Evolutionary conservation across 2,113 vertebrate species (phyloP), one percentile per base, ranked within the genome.

Genomic region (Hydropotes inermis): DNA sequence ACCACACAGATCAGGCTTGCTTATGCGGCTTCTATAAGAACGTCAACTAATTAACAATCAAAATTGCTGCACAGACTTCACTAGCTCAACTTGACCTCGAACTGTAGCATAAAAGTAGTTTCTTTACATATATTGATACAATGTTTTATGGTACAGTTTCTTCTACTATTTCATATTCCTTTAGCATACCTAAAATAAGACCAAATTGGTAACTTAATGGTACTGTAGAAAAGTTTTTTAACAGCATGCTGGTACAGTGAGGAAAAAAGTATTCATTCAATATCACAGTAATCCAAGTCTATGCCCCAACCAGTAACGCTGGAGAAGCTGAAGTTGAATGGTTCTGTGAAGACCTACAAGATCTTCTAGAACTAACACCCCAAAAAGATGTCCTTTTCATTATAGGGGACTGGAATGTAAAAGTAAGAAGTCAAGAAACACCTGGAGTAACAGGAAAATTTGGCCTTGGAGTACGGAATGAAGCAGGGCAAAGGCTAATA

Each of bases 141-240:
- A n/a, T 60, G 5, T 91, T 96, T 96, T 78, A 67, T 74, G 55
- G 82, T 58, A 89, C 83, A 3, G 5, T n/a, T 67, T 27, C 67
- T 39, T 87, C 85, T 52, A 84, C 11, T 91, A 60, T 61, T 91
- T 92, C 23, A 85, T 10, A 39, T 13, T 84, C 17, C 88, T 7
- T 92, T 28, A 64, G 10, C 95, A 45, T 90, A n/a, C 39, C 64
- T 95, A 76, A 88, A 97, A 94, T 58, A 36, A 86, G 39, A 89
- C n/a, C 25, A 64, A 58, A 88, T 25, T 76, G 96, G 27, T 84
- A 81, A 67, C 0, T 91, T 82, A 13, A 85, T 58, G 21, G 7
- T 86, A 55, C 15, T 55, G 28, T 47, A n/a, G 28, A 50, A 81
- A 87, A 91, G 21, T 50, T 95, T 96, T 96, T 61, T 58, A 61